Conservation (phyloP, 1,140 invertebrate species). For the Tetramorium simillimum region DNA sequence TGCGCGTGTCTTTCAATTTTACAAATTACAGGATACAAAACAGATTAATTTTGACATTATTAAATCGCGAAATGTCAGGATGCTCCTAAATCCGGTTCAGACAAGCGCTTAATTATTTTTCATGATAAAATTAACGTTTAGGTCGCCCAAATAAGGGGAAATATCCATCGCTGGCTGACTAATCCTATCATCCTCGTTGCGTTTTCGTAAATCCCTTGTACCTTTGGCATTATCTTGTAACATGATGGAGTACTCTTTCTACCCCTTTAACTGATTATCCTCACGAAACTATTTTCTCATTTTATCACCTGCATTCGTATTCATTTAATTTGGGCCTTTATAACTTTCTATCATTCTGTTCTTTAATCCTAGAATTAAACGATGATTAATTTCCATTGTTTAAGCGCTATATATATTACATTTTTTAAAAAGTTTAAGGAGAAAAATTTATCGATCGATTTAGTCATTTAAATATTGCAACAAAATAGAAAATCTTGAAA, state of each 20-base stretch:
- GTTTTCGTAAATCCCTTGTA: constrained; percentile 34
- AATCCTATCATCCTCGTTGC: constrained; percentile 15
- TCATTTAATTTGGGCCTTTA: background rate
- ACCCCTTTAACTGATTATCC: background rate
- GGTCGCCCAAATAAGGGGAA: constrained; percentile 10
- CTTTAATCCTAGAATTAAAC: background rate
- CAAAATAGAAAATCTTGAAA: background rate
- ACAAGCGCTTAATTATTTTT: constrained; percentile 40
- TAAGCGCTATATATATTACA: background rate
- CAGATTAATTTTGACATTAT: constrained; percentile 31
- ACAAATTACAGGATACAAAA: background rate
- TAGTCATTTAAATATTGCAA: background rate
- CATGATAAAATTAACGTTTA: constrained; percentile 25
- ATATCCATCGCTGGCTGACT: background rate
- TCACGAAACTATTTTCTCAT: constrained; percentile 1
- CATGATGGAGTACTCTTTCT: background rate
- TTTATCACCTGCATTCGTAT: background rate
- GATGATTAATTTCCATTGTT: background rate
- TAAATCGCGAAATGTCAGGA: constrained; percentile 33
- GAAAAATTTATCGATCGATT: background rate
- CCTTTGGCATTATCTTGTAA: constrained; percentile 5
- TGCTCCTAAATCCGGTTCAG: background rate
- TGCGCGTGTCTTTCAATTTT: background rate
- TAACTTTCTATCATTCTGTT: background rate
- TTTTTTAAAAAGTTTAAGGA: background rate